A percentile compares a stretch with the other conserved stretches of the same genome.
Evolutionary conservation across 2,797 vertebrate species (phyloP).

Genomic region (Ceyx erithaca): DNA sequence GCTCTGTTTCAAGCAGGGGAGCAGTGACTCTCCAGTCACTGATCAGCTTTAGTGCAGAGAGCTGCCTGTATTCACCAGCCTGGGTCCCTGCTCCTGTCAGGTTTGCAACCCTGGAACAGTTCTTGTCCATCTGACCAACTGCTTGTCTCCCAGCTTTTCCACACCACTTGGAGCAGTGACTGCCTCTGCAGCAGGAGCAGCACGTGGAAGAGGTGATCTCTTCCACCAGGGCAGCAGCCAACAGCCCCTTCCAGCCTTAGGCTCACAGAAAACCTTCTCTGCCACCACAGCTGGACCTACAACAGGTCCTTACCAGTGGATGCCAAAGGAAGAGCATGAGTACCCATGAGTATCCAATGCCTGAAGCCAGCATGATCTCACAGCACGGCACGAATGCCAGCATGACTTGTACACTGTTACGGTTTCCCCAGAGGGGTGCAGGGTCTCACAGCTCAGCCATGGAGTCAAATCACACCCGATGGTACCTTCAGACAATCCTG

Average conservation of each 20-base stretch:
- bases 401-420: fast-evolving
- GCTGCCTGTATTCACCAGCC: not conserved
- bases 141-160: not conserved
- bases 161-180: not conserved
- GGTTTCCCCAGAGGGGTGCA: fast-evolving
- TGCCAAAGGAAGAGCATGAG: not conserved
- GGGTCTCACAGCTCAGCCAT: not conserved
- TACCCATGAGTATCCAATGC: fast-evolving
- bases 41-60: fast-evolving
- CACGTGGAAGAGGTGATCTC: fast-evolving
- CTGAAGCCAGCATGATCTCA: too few relatives aligned
- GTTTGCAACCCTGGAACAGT: not conserved
- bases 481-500: not conserved
- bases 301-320: not conserved
- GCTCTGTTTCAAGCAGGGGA: not conserved
- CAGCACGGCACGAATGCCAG: fast-evolving
- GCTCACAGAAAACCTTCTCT: not conserved
- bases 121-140: not conserved
- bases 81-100: not conserved
- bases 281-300: not conserved
- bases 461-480: fast-evolving
- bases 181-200: not conserved
- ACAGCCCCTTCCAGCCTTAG: not conserved
- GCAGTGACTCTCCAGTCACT: not conserved
- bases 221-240: not conserved